Evolutionary conservation across 2,888 invertebrate genomes (phyloP).

Genomic region (Latrodectus hesperus): DNA sequence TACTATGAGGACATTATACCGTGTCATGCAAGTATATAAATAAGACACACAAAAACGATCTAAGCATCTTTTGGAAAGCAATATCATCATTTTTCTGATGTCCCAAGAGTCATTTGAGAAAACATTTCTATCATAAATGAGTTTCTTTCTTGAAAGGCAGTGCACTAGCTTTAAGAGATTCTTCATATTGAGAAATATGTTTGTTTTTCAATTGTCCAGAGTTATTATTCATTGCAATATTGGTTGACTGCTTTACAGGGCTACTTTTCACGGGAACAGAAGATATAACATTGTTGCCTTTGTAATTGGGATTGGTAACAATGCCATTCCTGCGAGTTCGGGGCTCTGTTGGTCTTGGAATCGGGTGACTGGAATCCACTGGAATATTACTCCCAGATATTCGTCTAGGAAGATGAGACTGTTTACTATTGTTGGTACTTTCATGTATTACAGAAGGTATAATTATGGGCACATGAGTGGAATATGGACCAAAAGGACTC

Average conservation of each 20-base stretch:
- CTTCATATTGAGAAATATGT: conserved; percentile 65
- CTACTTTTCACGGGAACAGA: conserved; percentile 77
- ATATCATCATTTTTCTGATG: not conserved
- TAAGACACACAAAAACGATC: conserved; percentile 40
- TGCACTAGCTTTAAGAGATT: conserved; percentile 60
- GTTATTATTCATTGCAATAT: conserved; percentile 37
- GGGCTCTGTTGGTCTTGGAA: conserved; percentile 74
- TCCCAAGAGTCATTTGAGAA: not conserved
- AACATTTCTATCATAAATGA: conserved; percentile 77
- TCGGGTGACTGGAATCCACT: conserved; percentile 53
- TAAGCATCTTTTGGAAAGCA: conserved; percentile 41
- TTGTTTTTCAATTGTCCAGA: conserved; percentile 49
- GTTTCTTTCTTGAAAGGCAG: conserved; percentile 90
- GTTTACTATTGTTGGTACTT: conserved; percentile 32
- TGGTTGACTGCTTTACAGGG: conserved; percentile 44
- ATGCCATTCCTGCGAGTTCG: conserved; percentile 75
- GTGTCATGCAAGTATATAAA: no score
- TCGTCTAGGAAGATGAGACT: conserved; percentile 57
- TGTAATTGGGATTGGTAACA: conserved; percentile 75
- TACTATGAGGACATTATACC: not conserved
- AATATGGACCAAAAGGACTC: conserved; percentile 36
- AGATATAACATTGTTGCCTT: conserved; percentile 65
- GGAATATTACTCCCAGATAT: conserved; percentile 37
- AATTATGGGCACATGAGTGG: conserved; percentile 58
- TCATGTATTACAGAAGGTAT: conserved; percentile 51